Evolutionary conservation across 92 coral and sea anemone genomes (phyloP), one percentile per base, ranked within the genome.

Genomic region (Paramuricea clavata): DNA sequence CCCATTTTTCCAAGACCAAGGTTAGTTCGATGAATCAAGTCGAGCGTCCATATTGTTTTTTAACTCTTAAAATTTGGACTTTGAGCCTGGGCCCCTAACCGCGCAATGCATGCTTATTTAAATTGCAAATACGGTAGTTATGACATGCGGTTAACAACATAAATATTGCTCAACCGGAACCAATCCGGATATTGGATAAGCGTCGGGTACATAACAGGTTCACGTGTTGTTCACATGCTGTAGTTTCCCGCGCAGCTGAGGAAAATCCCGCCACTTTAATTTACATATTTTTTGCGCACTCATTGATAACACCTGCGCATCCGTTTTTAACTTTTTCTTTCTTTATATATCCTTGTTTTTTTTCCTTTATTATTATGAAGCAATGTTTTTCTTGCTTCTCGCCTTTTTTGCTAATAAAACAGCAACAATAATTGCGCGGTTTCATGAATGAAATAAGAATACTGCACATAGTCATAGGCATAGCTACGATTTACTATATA

Each of bases 201-300:
- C 3, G 62, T 17, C 62, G 54, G 54, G 13, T 47, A 6, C 7
- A 36, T 15, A n/a, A 54, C 8, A 0, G 62, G 25, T 54, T 43
- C 76, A 70, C 76, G 42, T 70, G 42, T 36, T 70, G 12, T 70
- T 70, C 76, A 70, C 76, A 21, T 34, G 76, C 30, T 70, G 25
- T 36, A 23, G 25, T 70, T 43, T 39, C 76, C 49, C 44, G 76
- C 26, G 2, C 76, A 43, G n/a, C 27, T 70, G 52, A 23, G 76
- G 19, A 7, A 34, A 39, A 70, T 70, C 76, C 42, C 44, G 49
- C 42, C 49, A 54, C 25, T 21, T 15, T 15, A 47, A 21, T 54
- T 21, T 54, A 19, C 26, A 54, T 17, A 17, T 54, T 54, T 54
- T 19, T 47, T 5, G 2, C 62, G 17, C 23, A 54, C 26, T 54